A percentile compares a stretch with the other conserved stretches of the same genome.
Conservation (phyloP, 2,888 invertebrate species). For the Blastobasis adustella region DNA sequence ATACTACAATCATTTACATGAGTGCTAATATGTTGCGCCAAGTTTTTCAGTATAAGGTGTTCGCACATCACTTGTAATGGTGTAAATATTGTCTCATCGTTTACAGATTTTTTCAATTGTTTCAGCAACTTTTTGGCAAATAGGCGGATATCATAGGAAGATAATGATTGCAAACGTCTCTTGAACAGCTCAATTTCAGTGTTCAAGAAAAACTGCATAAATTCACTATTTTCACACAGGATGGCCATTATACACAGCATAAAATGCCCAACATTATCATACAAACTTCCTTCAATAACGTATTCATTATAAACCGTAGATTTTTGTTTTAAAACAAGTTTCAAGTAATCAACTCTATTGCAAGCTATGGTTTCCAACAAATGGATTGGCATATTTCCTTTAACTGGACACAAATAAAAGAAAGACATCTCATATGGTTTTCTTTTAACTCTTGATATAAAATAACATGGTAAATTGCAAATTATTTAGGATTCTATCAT, state of each 20-base stretch:
- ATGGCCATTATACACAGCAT: slow-evolving; percentile 59
- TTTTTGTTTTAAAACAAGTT: slow-evolving; percentile 39
- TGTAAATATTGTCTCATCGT: slow-evolving; percentile 22
- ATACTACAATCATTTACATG: slow-evolving; percentile 34
- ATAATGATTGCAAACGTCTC: slow-evolving; percentile 32
- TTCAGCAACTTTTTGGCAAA: slow-evolving; percentile 51
- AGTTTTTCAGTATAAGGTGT: slow-evolving; percentile 45
- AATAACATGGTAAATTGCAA: neutral
- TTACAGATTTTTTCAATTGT: slow-evolving; percentile 34
- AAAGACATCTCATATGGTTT: slow-evolving; percentile 46
- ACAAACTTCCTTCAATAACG: slow-evolving; percentile 72
- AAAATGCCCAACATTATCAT: slow-evolving; percentile 77
- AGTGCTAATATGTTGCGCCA: slow-evolving; percentile 43
- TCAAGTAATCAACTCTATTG: slow-evolving; percentile 67
- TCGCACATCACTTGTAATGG: slow-evolving; percentile 43
- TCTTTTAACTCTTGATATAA: neutral
- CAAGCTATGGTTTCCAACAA: slow-evolving; percentile 67
- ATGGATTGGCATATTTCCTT: slow-evolving; percentile 69
- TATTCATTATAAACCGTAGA: slow-evolving; percentile 62
- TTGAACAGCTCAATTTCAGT: slow-evolving; percentile 49
- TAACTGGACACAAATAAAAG: slow-evolving; percentile 74
- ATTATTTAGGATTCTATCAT: too few species aligned
- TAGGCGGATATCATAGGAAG: slow-evolving; percentile 46
- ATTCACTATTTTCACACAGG: slow-evolving; percentile 35
- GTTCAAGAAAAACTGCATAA: slow-evolving; percentile 43